phyloP scores from a whole-genome alignment of 2,797 vertebrate species.

The Calcarius lapponicus region DNA sequence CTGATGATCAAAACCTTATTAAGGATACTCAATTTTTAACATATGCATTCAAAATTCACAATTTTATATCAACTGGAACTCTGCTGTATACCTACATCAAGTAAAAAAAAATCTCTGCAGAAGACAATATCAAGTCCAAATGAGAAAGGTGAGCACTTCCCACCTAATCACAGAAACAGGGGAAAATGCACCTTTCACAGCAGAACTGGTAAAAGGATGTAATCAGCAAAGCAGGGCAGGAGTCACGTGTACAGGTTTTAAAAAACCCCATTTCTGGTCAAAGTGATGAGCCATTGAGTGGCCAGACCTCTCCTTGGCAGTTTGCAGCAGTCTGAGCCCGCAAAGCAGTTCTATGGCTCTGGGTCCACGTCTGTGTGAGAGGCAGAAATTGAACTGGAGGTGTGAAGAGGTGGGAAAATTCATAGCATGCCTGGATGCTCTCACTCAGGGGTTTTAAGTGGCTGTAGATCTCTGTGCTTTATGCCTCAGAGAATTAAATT shows the following conservation, averaged over 20 bases:
- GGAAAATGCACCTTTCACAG: not conserved
- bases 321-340: not conserved
- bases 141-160: not conserved
- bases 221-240: not conserved
- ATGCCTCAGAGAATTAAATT: slow-evolving; percentile 27
- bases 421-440: slow-evolving; percentile 23
- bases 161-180: not conserved
- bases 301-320: not conserved
- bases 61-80: not conserved
- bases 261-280: not conserved
- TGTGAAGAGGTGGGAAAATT: slow-evolving; percentile 36
- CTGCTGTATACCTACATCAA: not conserved
- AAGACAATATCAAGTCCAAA: not conserved
- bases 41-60: not conserved
- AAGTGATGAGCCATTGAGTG: not conserved
- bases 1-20: not conserved
- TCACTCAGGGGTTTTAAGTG: slow-evolving; percentile 57
- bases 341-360: not conserved
- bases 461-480: slow-evolving; percentile 55
- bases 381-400: slow-evolving; percentile 8
- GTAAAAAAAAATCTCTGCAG: not conserved
- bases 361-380: not conserved
- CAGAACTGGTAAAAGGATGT: not conserved
- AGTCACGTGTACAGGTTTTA: not conserved
- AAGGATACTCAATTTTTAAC: not conserved